phyloP scores from a whole-genome alignment of 2,797 vertebrate species.

The Peromyscus melanophrys region DNA sequence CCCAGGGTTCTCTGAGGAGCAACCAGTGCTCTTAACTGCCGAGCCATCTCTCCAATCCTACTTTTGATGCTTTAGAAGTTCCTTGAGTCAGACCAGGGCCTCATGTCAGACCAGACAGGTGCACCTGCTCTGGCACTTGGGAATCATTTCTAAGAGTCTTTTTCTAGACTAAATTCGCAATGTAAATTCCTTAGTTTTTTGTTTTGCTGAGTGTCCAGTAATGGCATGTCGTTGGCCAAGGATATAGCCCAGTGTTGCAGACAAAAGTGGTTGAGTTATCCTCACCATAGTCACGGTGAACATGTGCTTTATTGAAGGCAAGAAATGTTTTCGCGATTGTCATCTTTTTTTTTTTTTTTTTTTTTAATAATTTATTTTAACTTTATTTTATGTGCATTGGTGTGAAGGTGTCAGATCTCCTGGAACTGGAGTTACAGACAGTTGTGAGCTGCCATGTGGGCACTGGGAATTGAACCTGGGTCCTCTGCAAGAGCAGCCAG shows the following conservation, averaged over 20 bases:
- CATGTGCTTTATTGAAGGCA: not conserved
- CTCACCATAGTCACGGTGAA: not conserved
- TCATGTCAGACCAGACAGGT: not conserved
- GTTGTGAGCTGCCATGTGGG: no score
- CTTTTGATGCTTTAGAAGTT: not conserved
- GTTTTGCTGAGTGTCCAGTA: not conserved
- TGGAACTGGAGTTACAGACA: no score
- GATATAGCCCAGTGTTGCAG: not conserved
- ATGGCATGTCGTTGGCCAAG: not conserved
- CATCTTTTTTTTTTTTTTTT: no score
- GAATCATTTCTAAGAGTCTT: not conserved
- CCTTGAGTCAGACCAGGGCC: not conserved
- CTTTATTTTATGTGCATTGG: no score
- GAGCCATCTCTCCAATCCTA: not conserved
- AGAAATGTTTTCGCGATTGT: slow-evolving; percentile 27
- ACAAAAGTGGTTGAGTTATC: not conserved
- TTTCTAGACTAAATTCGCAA: slow-evolving; percentile 32
- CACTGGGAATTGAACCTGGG: no score
- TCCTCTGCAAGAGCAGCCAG: no score
- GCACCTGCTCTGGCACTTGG: not conserved
- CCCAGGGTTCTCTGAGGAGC: not conserved
- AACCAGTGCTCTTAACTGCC: not conserved
- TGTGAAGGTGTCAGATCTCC: no score
- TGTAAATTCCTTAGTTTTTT: not conserved
- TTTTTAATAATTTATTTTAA: no score